phyloP scores from a whole-genome alignment of 2,888 invertebrate genomes.

The Cremastinae sp. region DNA sequence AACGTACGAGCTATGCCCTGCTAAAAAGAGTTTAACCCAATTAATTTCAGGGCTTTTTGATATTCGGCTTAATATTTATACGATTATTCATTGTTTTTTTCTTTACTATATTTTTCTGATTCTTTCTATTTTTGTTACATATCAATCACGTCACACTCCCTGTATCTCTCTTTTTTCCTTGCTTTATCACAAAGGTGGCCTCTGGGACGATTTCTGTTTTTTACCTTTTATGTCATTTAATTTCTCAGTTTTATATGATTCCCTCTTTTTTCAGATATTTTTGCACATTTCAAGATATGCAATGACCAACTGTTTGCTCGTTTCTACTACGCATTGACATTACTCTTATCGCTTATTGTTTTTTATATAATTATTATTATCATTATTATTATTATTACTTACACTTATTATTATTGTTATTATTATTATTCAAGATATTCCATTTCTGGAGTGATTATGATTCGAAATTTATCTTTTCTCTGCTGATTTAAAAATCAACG shows the following conservation, averaged over 20 bases:
- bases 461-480: conserved; percentile 4
- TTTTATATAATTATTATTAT: conserved; percentile 5
- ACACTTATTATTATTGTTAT: conserved; percentile 17
- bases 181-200: conserved; percentile 64
- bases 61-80: neutral
- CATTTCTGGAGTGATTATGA: conserved; percentile 34
- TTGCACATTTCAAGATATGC: conserved; percentile 52
- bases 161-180: conserved; percentile 37
- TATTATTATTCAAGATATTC: conserved; percentile 44
- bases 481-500: neutral
- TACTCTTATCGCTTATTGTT: conserved; percentile 33
- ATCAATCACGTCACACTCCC: neutral
- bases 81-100: conserved; percentile 11
- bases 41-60: no score
- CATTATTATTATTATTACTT: conserved; percentile 18
- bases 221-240: conserved; percentile 27
- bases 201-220: conserved; percentile 46
- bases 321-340: conserved; percentile 13
- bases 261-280: conserved; percentile 42
- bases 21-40: conserved; percentile 9
- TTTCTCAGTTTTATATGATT: conserved; percentile 23
- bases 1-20: neutral
- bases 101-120: neutral
- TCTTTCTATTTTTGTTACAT: conserved; percentile 2
- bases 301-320: conserved; percentile 65